Evolutionary conservation across 2,797 vertebrate genomes (phyloP), one percentile per base, ranked within the genome.

Genomic region (Argyrosomus regius): DNA sequence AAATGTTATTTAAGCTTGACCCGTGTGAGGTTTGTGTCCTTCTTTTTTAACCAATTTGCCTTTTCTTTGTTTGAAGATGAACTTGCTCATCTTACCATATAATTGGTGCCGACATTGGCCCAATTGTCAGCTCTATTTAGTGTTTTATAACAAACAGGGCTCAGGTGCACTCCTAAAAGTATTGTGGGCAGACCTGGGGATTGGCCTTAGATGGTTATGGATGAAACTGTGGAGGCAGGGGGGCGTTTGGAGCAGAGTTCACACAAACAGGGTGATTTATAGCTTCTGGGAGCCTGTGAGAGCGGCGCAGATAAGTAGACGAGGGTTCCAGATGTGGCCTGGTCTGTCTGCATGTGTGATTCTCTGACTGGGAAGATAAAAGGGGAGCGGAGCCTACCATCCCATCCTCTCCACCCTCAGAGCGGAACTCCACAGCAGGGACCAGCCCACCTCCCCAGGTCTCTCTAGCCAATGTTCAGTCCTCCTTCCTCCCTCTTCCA

Each of bases 251-350:
- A 54, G 57, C 78, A 77, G 63, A 41, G 58, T 86, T 89, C 80
- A 77, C 83, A 81, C 52, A 85, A 80, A 87, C 78, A 67, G 46
- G 39, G 45, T 88, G 87, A 93, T 93, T 92, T 92, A 93, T 78
- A 75, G 78, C 84, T 83, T 83, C 76, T 84, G 79, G 60, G 86
- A 82, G 65, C 56, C 53, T 50, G 39, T 76, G 82, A 84, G 80
- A 84, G 75, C 70, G 45, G 80, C 6, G 46, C 60, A 84, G 88
- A 90, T 87, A 88, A 88, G 80, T 71, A 74, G 87, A 89, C 54
- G 83, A 89, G 83, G 53, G 80, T 80, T 91, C 88, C 89, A 93
- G 93, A 94, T 93, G 91, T 90, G 82, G 72, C 70, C 72, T 66
- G 49, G 63, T 79, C 82, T 78, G 82, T 81, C 70, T 87, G 85